These are phyloP conservation scores for Mus spretus DNA, from an alignment of 2,797 vertebrate genomes.

Conservation along the genomic window DNA sequence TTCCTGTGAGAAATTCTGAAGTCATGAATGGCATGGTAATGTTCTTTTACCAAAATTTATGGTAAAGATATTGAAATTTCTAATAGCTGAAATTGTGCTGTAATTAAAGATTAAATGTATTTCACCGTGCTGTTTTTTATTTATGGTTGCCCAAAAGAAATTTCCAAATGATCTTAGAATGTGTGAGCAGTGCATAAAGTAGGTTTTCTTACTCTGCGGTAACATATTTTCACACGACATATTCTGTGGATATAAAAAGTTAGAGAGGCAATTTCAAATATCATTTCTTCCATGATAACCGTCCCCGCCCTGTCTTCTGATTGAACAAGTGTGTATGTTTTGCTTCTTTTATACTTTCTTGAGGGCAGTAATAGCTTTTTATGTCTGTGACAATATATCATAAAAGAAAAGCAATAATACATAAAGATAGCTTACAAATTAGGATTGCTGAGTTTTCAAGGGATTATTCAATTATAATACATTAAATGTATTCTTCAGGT, in stretches of 20 bases:
- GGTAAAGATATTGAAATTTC: neutral
- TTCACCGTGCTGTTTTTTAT: neutral
- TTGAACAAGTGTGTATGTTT: neutral
- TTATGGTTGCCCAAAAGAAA: conserved; percentile 12
- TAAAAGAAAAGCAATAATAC: conserved; percentile 15
- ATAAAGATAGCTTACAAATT: neutral
- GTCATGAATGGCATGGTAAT: neutral
- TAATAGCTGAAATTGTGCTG: neutral
- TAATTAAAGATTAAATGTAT: neutral
- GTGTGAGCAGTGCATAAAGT: neutral
- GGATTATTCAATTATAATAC: neutral
- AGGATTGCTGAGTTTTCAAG: neutral
- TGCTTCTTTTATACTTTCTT: neutral
- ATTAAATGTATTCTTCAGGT: neutral
- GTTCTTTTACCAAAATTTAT: neutral
- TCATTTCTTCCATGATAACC: conserved; percentile 53
- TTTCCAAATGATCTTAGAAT: conserved; percentile 44
- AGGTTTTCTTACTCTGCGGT: conserved; percentile 6
- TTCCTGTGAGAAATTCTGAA: neutral
- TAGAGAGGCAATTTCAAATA: conserved; percentile 44
- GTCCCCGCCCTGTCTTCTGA: neutral
- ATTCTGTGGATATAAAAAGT: neutral
- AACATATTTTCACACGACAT: conserved; percentile 14
- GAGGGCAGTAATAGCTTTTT: neutral
- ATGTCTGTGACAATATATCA: neutral